Conservation (phyloP, 2,113 vertebrate genomes). For the Acrocephalus arundinaceus region DNA sequence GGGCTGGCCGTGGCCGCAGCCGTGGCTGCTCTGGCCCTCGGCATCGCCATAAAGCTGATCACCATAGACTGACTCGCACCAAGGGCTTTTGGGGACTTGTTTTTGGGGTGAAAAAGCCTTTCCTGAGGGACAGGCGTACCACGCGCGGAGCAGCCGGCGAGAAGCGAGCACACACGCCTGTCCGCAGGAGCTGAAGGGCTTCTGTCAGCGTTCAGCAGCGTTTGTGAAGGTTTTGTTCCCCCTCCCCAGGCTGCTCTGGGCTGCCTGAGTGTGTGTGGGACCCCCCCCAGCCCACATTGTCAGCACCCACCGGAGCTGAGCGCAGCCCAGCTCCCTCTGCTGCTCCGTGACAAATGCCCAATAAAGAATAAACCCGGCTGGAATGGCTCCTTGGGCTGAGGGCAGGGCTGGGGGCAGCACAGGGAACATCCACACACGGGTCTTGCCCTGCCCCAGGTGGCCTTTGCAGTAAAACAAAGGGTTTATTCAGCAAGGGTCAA, state of each 20-base stretch:
- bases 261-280: not conserved
- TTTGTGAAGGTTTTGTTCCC: not conserved
- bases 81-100: not conserved
- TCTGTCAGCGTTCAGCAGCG: fast-evolving
- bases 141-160: not conserved
- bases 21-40: fast-evolving
- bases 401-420: not conserved
- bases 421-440: not conserved
- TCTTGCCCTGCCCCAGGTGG: not conserved
- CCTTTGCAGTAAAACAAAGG: not conserved
- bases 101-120: not conserved
- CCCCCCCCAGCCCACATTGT: not conserved
- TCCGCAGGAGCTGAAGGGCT: not conserved
- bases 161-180: fast-evolving
- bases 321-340: not conserved
- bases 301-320: not conserved
- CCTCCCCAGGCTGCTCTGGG: not conserved
- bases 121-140: not conserved
- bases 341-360: not conserved
- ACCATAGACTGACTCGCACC: not conserved
- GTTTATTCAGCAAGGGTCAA: not conserved
- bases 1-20: not conserved
- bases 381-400: not conserved
- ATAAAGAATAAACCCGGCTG: conserved; percentile 18
- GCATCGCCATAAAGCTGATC: conserved; percentile 10